Evolutionary conservation across 2,888 invertebrate species (phyloP), one percentile per base, ranked within the genome.

Genomic region (Caenorhabditis doughertyi): DNA sequence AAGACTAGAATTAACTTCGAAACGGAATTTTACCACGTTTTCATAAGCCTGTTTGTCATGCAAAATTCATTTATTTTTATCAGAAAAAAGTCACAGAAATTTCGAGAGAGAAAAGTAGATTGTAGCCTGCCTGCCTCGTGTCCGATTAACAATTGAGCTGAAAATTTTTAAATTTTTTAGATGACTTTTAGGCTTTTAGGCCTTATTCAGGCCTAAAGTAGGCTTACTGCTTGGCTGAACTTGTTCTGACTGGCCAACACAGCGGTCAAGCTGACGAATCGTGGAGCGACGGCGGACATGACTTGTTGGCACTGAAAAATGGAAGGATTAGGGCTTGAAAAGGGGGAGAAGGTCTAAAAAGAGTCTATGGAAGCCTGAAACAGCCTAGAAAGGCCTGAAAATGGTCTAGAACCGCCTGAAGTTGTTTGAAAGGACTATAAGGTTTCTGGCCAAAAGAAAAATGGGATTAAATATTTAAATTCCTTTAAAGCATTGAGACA

Each of bases 261-360:
- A 3, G 77, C 67, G 32, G 70, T 70, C 70, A 79, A 35, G 70
- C 70, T 67, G 58, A 51, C 60, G 42, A 79, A 60, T 27, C 21
- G 56, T 39, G 72, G 79, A 23, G 79, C 60, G 18, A 79, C 65
- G 1, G 58, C 23, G 5, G 70, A 42, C 56, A 79, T 60, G 67
- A 79, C 21, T 27, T 65, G 67, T 58, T 79, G 79, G 51, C 79
- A 79, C 79, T 79, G 72, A 60, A 71, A 39, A 3, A 79, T n/a
- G n/a, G n/a, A n/a, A n/a, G n/a, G n/a, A n/a, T n/a, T n/a, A n/a
- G n/a, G n/a, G n/a, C n/a, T n/a, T n/a, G 44, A 18, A 39, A 39
- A 4, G 16, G 5, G 5, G 16, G 16, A 39, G 3, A 39, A 39
- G n/a, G n/a, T n/a, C n/a, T n/a, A n/a, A n/a, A n/a, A n/a, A n/a